Percentiles rank a stretch among this genome's conserved stretches.
These are phyloP conservation scores for Aurelia aurita DNA, from an alignment of 30 jellyfish, hydroid and myxozoan genomes.

Conservation along the genomic window DNA sequence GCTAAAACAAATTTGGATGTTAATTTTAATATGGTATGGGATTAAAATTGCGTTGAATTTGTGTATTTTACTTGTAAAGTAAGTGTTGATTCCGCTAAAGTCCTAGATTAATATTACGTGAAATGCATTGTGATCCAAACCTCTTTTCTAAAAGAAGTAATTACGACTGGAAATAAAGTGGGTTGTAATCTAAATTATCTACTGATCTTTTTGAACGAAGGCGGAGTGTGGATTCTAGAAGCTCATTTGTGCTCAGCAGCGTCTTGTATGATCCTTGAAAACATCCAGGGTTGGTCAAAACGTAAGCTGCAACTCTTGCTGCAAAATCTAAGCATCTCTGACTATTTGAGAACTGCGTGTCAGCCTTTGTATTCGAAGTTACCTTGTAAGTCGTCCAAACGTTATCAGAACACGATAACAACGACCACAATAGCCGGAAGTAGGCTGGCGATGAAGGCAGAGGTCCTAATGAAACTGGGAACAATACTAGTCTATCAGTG, in stretches of 20 bases:
- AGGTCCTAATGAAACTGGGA: conserved; percentile 70
- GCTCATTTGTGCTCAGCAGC: conserved; percentile 73
- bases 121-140: no score
- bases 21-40: no score
- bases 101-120: no score
- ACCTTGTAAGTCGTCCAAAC: conserved; percentile 44
- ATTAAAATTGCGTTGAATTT: no score
- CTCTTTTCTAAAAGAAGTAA: no score
- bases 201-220: conserved; percentile 20
- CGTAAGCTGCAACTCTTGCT: conserved; percentile 56
- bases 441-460: conserved; percentile 80
- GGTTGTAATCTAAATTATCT: conserved; percentile 26
- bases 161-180: conserved; percentile 57
- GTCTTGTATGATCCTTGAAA: conserved; percentile 77
- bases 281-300: conserved; percentile 3
- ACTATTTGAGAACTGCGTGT: neutral
- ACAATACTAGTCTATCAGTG: conserved; percentile 49
- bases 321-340: conserved; percentile 59
- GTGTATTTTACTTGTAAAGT: no score
- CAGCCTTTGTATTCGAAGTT: neutral
- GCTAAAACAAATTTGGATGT: no score
- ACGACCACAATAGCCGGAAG: conserved; percentile 71
- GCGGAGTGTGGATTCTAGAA: conserved; percentile 56
- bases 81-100: no score
- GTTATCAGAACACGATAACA: conserved; percentile 69